Conservation (phyloP, 2,888 invertebrate genomes). For the Tenthredo livida region DNA sequence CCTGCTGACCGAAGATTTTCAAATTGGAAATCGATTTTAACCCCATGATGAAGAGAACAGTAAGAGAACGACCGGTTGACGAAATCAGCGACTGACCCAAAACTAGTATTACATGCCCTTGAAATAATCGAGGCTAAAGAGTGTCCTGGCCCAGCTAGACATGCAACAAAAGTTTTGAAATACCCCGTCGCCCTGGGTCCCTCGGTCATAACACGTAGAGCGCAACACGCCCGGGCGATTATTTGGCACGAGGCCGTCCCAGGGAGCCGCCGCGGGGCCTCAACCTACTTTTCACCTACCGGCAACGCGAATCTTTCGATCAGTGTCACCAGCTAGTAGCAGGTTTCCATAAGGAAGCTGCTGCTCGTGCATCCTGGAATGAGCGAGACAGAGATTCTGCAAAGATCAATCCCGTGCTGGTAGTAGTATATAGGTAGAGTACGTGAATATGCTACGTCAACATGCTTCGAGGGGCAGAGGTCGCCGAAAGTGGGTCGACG, state of each 20-base stretch:
- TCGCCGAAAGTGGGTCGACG: conserved; percentile 9
- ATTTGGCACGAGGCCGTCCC: conserved; percentile 50
- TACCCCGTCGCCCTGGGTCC: conserved; percentile 6
- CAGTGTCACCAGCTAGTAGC: conserved; percentile 22
- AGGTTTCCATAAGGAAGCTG: not conserved
- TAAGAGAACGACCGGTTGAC: not conserved
- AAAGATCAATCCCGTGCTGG: not conserved
- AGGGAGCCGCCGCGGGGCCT: conserved; percentile 35
- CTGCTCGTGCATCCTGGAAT: not conserved
- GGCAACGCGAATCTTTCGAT: conserved; percentile 36
- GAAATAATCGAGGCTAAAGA: conserved; percentile 11
- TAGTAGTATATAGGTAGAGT: not conserved
- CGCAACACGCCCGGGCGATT: conserved; percentile 35
- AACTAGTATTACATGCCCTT: not conserved
- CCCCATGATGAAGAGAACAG: not conserved
- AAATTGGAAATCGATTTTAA: not conserved
- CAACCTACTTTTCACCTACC: conserved; percentile 42
- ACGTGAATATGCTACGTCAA: not conserved
- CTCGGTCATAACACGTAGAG: conserved; percentile 20
- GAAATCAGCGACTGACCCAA: not conserved
- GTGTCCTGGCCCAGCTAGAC: not conserved
- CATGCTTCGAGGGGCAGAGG: not conserved
- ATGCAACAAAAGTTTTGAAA: not conserved
- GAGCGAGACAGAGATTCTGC: not conserved
- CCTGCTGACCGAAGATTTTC: not conserved